Conservation (phyloP, 2,113 vertebrate genomes). For the Camelus dromedarius region DNA sequence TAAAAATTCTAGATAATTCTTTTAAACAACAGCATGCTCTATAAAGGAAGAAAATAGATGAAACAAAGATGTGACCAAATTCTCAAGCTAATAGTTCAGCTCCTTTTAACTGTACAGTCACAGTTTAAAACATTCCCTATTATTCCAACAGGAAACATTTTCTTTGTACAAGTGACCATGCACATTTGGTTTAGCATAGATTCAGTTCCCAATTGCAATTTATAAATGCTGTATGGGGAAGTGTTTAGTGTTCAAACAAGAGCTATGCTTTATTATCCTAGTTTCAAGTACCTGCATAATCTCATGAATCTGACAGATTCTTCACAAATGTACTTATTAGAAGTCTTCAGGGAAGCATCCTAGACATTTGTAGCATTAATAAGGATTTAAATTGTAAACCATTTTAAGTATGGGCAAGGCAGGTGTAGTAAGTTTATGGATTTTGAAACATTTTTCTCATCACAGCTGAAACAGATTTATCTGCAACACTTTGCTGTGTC, state of each 20-base stretch:
- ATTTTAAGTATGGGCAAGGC: constrained; percentile 51
- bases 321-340: constrained; percentile 39
- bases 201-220: not conserved
- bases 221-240: not conserved
- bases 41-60: not conserved
- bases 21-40: not conserved
- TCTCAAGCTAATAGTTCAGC: not conserved
- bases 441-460: constrained; percentile 61
- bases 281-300: constrained; percentile 51
- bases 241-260: constrained; percentile 36
- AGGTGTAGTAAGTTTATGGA: constrained; percentile 55
- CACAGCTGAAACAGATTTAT: constrained; percentile 39
- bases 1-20: not conserved
- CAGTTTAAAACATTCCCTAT: not conserved
- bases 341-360: constrained; percentile 55
- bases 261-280: constrained; percentile 10
- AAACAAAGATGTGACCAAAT: not conserved
- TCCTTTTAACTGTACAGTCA: not conserved
- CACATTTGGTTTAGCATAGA: not conserved
- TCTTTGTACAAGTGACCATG: not conserved
- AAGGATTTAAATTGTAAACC: constrained; percentile 52
- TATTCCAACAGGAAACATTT: not conserved
- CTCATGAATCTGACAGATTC: constrained; percentile 53
- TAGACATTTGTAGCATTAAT: constrained; percentile 51
- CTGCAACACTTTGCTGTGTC: not conserved